These are phyloP conservation scores for Caenorhabditis plicata DNA, from an alignment of 2,888 invertebrate species.

Conservation along the genomic window DNA sequence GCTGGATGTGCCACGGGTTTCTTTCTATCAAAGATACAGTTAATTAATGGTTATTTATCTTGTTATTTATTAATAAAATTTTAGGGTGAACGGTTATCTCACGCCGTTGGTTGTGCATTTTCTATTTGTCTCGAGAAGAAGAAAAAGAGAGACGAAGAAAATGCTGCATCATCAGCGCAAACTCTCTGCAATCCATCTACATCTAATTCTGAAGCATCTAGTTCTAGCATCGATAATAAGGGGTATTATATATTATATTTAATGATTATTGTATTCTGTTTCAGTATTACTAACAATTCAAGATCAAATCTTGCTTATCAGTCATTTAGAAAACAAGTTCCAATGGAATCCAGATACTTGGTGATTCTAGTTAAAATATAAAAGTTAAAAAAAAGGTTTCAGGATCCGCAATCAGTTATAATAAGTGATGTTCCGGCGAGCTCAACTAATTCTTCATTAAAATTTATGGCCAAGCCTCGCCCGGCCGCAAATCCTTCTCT, in stretches of 20 bases:
- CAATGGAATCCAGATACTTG: constrained; percentile 56
- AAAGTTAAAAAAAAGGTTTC: neutral
- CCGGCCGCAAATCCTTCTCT: constrained; percentile 93
- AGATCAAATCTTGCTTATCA: constrained; percentile 53
- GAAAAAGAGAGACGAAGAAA: constrained; percentile 51
- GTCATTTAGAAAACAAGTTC: constrained; percentile 57
- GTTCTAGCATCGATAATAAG: too few relatives aligned
- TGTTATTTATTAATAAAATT: neutral
- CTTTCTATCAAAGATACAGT: constrained; percentile 81
- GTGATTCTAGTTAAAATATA: constrained; percentile 5
- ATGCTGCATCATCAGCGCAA: neutral
- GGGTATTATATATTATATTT: constrained; percentile 14
- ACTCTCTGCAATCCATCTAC: constrained; percentile 4
- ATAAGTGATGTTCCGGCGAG: constrained; percentile 32
- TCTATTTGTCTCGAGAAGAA: constrained; percentile 96
- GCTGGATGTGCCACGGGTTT: constrained; percentile 99
- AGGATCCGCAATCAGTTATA: constrained; percentile 61
- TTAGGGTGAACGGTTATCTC: constrained; percentile 91
- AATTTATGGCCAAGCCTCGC: constrained; percentile 77
- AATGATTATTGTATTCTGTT: neutral
- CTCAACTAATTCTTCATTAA: constrained; percentile 11
- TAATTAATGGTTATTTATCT: neutral
- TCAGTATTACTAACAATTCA: neutral
- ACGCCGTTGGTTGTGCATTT: constrained; percentile 99
- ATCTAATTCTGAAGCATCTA: too few relatives aligned